phyloP scores from a whole-genome alignment of 2,113 vertebrate species.

The Pogona vitticeps region DNA sequence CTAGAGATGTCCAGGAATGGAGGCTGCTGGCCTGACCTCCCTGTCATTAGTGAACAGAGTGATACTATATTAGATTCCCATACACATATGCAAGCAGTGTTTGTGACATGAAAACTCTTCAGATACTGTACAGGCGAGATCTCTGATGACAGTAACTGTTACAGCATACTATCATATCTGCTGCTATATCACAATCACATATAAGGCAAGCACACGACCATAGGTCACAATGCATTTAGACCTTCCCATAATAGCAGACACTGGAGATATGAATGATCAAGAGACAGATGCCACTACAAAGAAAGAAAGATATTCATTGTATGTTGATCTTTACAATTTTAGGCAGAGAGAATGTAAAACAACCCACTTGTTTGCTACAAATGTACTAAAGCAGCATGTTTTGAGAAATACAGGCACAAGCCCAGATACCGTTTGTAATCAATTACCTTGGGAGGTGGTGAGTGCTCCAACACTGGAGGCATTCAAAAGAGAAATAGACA shows the following conservation, averaged over 20 bases:
- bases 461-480: no score
- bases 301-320: background rate
- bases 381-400: background rate
- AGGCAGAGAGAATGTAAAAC: background rate
- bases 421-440: no score
- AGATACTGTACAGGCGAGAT: background rate
- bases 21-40: no score
- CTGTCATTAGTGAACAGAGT: no score
- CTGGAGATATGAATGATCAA: background rate
- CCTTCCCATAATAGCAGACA: background rate
- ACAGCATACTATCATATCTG: no score
- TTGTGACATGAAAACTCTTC: no score
- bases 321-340: background rate
- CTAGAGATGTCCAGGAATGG: no score
- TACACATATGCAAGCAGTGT: no score
- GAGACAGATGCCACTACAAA: background rate
- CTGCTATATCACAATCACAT: background rate
- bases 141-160: background rate
- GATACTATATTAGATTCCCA: background rate
- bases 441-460: no score
- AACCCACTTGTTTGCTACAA: background rate
- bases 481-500: no score
- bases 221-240: background rate
- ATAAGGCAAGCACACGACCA: no score
- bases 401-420: background rate